phyloP scores from a whole-genome alignment of 2,888 invertebrate genomes.

The Synergus gifuensis region DNA sequence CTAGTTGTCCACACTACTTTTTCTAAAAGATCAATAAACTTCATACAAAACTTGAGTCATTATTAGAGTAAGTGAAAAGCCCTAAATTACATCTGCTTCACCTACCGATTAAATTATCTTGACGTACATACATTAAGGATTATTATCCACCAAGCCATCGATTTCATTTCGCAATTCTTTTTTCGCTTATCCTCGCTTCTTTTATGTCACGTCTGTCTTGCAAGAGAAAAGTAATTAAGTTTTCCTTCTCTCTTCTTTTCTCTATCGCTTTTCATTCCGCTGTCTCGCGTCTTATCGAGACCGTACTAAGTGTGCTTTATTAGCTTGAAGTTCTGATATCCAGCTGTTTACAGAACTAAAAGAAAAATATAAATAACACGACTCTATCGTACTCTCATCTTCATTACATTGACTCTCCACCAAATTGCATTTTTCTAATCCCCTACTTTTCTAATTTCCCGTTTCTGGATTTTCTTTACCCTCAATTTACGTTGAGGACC shows the following conservation, averaged over 20 bases:
- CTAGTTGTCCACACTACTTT: background rate
- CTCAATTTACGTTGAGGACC: background rate
- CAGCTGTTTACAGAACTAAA: conserved; percentile 30
- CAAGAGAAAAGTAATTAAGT: conserved; percentile 39
- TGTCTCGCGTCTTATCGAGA: conserved; percentile 42
- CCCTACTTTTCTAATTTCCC: background rate
- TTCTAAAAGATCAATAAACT: background rate
- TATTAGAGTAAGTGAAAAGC: background rate
- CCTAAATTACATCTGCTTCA: conserved; percentile 24
- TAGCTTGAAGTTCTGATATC: conserved; percentile 41
- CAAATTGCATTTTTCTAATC: background rate
- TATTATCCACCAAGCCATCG: conserved; percentile 34
- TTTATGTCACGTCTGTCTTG: conserved; percentile 35
- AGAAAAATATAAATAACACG: conserved; percentile 35
- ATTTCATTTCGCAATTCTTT: conserved; percentile 32
- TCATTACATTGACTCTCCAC: background rate
- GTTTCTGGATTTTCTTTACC: background rate
- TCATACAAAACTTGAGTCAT: background rate
- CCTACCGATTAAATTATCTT: conserved; percentile 26
- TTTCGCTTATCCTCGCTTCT: conserved; percentile 30
- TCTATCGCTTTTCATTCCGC: conserved; percentile 35
- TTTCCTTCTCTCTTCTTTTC: conserved; percentile 26
- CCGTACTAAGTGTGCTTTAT: conserved; percentile 45
- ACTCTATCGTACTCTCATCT: conserved; percentile 18
- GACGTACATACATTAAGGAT: background rate